Evolutionary conservation across 2,888 invertebrate genomes (phyloP).

Genomic region (Dasysyrphus tricinctus): DNA sequence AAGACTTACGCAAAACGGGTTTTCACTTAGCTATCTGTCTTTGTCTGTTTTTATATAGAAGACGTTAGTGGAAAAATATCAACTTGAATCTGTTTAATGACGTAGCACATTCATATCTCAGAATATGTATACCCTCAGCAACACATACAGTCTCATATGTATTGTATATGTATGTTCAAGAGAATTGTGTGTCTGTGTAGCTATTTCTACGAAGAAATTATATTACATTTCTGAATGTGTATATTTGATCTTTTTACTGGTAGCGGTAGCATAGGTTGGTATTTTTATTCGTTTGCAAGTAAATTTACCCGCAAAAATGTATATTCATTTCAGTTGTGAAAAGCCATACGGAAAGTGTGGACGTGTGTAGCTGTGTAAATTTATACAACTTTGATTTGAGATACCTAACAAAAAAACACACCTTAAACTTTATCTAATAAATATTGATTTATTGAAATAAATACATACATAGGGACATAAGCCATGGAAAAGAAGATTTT

Average conservation of each 20-base stretch:
- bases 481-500: not conserved
- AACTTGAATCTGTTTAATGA: not conserved
- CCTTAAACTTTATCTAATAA: not conserved
- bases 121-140: not conserved
- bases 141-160: not conserved
- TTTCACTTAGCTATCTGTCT: too few species aligned
- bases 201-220: not conserved
- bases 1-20: too few species aligned
- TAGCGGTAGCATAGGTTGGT: too few species aligned
- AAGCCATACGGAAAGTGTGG: not conserved
- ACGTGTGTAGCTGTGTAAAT: not conserved
- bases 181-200: not conserved
- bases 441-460: too few species aligned
- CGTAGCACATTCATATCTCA: too few species aligned
- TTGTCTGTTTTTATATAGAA: too few species aligned
- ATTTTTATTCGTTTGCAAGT: not conserved
- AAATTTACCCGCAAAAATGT: not conserved
- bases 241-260: not conserved
- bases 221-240: not conserved
- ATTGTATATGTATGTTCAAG: not conserved
- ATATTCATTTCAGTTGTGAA: conserved; percentile 3
- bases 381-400: not conserved
- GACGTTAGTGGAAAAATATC: too few species aligned
- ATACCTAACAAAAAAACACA: not conserved
- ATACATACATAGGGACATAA: too few species aligned